Evolutionary conservation across 2,888 invertebrate species (phyloP).

Genomic region (Allophyes oxyacanthae): DNA sequence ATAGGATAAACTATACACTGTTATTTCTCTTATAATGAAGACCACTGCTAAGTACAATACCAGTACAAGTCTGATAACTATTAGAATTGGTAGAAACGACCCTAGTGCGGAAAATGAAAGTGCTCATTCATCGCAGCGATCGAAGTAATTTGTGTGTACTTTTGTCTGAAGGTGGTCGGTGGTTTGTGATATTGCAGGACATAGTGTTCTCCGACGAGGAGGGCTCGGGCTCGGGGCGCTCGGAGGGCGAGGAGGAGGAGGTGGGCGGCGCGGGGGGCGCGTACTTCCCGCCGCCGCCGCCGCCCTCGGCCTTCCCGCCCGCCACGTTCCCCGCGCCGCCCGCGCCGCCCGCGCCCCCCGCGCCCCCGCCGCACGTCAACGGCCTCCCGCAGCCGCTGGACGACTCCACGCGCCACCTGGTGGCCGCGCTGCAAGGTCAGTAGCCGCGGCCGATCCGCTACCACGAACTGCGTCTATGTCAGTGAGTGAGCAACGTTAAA

Average conservation of each 20-base stretch:
- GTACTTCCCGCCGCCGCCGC: slow-evolving; percentile 74
- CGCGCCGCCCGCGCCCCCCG: slow-evolving; percentile 65
- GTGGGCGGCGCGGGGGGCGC: slow-evolving; percentile 63
- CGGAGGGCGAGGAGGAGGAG: slow-evolving; percentile 92
- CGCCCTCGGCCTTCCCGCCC: slow-evolving; percentile 64
- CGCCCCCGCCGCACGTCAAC: slow-evolving; percentile 37
- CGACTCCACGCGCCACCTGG: slow-evolving; percentile 63
- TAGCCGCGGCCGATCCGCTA: no score
- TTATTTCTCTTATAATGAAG: no score
- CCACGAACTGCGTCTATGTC: no score
- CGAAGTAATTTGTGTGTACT: no score
- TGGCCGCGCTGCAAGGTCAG: slow-evolving; percentile 69
- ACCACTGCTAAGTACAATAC: no score
- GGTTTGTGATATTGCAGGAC: slow-evolving; percentile 70
- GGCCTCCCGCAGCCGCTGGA: slow-evolving; percentile 62
- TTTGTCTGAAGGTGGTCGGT: no score
- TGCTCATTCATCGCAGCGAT: no score
- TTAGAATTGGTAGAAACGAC: no score
- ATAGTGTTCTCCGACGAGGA: slow-evolving; percentile 90
- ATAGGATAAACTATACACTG: no score
- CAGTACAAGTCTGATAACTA: no score
- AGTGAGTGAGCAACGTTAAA: no score
- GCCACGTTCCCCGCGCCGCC: slow-evolving; percentile 61
- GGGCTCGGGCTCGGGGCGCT: slow-evolving; percentile 86
- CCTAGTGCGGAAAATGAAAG: no score